Conservation (phyloP, 37 sponge, comb jelly and placozoan genomes). For the Cladorhizidae sp. region DNA sequence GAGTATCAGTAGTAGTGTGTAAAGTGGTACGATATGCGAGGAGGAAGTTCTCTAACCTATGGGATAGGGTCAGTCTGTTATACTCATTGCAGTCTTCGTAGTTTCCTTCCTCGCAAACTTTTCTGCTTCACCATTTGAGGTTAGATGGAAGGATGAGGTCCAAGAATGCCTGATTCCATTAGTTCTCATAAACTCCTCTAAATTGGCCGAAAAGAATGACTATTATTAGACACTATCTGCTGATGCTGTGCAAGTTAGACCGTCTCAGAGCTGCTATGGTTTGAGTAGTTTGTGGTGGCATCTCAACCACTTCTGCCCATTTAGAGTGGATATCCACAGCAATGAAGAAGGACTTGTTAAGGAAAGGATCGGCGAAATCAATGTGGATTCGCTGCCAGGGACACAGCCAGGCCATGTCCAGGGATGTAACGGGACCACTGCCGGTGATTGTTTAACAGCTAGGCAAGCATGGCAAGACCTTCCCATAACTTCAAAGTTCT, state of each 20-base stretch:
- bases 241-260: background rate
- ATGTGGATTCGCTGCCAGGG: background rate
- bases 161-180: background rate
- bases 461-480: background rate
- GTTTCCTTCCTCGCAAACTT: background rate
- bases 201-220: background rate
- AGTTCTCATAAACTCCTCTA: too few relatives aligned
- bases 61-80: background rate
- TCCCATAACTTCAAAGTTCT: background rate
- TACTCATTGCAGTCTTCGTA: background rate
- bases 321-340: too few relatives aligned
- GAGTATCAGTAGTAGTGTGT: background rate
- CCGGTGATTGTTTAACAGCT: background rate
- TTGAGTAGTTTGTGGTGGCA: background rate
- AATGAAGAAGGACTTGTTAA: too few relatives aligned
- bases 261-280: background rate
- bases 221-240: background rate
- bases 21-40: too few relatives aligned
- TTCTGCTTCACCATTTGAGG: background rate
- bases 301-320: too few relatives aligned
- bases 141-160: background rate
- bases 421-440: too few relatives aligned
- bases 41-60: too few relatives aligned
- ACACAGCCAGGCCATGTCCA: too few relatives aligned
- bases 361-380: background rate